These are phyloP conservation scores for Cremastinae sp. DNA, from an alignment of 2,888 invertebrate genomes.

Conservation along the genomic window DNA sequence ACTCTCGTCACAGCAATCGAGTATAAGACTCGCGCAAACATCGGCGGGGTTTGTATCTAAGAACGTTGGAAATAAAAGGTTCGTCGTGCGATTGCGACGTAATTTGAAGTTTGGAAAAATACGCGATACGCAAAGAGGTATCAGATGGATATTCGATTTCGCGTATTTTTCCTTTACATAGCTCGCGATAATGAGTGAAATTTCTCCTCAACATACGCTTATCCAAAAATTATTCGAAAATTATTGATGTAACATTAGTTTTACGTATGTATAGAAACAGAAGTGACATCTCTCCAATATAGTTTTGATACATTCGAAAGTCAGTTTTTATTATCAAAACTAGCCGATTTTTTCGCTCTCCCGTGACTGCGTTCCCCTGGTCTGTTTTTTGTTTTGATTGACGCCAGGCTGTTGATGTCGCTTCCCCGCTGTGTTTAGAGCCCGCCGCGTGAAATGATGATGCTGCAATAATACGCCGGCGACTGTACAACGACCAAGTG, in stretches of 20 bases:
- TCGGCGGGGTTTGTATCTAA: too few species aligned
- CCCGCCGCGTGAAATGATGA: slow-evolving; percentile 40
- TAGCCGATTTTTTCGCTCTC: slow-evolving; percentile 31
- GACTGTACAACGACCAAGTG: slow-evolving; percentile 20
- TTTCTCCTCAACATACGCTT: slow-evolving; percentile 11
- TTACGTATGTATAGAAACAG: background rate
- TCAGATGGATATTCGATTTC: background rate
- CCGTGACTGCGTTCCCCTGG: slow-evolving; percentile 18
- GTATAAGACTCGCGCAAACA: too few species aligned
- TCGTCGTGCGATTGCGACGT: background rate
- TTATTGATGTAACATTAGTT: background rate
- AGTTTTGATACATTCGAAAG: slow-evolving; percentile 22
- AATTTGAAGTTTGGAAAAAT: slow-evolving; percentile 25
- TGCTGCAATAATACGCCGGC: slow-evolving; percentile 48
- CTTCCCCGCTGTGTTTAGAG: slow-evolving; percentile 16
- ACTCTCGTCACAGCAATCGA: too few species aligned
- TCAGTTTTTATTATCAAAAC: too few species aligned
- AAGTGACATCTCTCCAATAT: background rate
- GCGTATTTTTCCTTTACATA: too few species aligned
- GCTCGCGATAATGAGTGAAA: slow-evolving; percentile 15
- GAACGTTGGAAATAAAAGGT: too few species aligned
- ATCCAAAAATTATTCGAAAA: background rate
- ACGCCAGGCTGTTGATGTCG: slow-evolving; percentile 30
- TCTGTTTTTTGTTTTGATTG: slow-evolving; percentile 50
- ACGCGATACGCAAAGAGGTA: background rate